Evolutionary conservation across 2,888 invertebrate species (phyloP).

Genomic region (Eilema griseolum): DNA sequence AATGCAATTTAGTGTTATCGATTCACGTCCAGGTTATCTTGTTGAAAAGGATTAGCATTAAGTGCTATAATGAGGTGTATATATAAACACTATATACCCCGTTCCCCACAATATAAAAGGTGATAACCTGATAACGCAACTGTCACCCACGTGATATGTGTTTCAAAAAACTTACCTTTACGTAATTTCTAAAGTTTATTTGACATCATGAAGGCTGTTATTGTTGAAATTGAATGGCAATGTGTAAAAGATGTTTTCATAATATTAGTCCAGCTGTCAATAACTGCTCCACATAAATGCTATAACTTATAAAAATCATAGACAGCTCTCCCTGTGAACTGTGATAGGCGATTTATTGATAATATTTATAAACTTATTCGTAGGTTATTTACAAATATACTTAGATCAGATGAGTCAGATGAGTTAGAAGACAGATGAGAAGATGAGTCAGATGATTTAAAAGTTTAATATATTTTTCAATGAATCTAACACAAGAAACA

Average conservation of each 20-base stretch:
- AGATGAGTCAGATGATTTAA: no score
- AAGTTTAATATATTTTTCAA: no score
- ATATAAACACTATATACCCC: neutral
- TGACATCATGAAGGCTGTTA: neutral
- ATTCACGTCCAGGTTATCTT: slow-evolving; percentile 32
- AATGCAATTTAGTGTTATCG: slow-evolving; percentile 38
- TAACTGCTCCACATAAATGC: neutral
- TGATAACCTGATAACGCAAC: slow-evolving; percentile 6
- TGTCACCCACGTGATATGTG: neutral
- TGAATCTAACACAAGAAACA: no score
- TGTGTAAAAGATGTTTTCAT: neutral
- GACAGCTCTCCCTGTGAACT: no score
- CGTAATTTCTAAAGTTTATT: neutral
- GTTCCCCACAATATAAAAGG: slow-evolving; percentile 12
- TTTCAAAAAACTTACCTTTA: neutral
- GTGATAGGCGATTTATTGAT: no score
- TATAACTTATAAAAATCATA: no score
- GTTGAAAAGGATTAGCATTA: slow-evolving; percentile 29
- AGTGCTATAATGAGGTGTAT: slow-evolving; percentile 27
- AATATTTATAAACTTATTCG: no score
- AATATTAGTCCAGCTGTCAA: neutral
- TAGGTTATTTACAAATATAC: no score
- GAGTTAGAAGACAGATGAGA: no score
- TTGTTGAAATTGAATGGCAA: neutral
- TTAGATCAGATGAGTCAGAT: no score